Percentiles rank a stretch among this genome's conserved stretches.
These are phyloP conservation scores for Hedychridium roseum DNA, from an alignment of 2,888 invertebrate genomes.

Conservation along the genomic window DNA sequence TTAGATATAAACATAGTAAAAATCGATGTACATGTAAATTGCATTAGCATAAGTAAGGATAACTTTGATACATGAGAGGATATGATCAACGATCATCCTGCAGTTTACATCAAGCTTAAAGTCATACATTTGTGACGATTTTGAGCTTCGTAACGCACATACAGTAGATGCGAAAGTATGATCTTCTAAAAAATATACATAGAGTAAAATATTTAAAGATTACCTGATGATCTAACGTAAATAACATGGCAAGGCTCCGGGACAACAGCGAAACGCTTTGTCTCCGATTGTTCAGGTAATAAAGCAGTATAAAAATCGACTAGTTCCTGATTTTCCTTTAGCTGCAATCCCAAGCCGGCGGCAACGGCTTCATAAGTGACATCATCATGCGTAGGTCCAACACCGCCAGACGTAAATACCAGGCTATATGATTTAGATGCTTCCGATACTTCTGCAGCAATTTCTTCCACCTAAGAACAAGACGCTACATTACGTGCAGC, in stretches of 20 bases:
- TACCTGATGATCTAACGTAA: conserved; percentile 32
- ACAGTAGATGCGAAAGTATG: too few relatives aligned
- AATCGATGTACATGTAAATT: too few relatives aligned
- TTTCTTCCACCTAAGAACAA: conserved; percentile 62
- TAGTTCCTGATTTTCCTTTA: conserved; percentile 53
- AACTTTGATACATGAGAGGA: too few relatives aligned
- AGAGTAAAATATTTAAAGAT: too few relatives aligned
- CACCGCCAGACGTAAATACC: conserved; percentile 72
- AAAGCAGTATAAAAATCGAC: conserved; percentile 41
- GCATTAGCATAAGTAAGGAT: too few relatives aligned
- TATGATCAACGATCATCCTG: too few relatives aligned
- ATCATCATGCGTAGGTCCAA: conserved; percentile 77
- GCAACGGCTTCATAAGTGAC: conserved; percentile 71
- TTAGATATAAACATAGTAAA: too few relatives aligned
- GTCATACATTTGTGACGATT: too few relatives aligned
- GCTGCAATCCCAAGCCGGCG: conserved; percentile 56
- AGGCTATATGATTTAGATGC: conserved; percentile 64
- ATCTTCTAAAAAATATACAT: too few relatives aligned
- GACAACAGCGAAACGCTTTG: conserved; percentile 43
- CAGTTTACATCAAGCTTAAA: too few relatives aligned
- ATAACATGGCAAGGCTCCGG: conserved; percentile 49
- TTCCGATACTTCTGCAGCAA: conserved; percentile 66
- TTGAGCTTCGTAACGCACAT: too few relatives aligned
- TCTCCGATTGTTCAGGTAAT: conserved; percentile 35
- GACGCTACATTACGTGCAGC: too few relatives aligned